Evolutionary conservation across 2,888 invertebrate genomes (phyloP).

Genomic region (Charanyca ferruginea): DNA sequence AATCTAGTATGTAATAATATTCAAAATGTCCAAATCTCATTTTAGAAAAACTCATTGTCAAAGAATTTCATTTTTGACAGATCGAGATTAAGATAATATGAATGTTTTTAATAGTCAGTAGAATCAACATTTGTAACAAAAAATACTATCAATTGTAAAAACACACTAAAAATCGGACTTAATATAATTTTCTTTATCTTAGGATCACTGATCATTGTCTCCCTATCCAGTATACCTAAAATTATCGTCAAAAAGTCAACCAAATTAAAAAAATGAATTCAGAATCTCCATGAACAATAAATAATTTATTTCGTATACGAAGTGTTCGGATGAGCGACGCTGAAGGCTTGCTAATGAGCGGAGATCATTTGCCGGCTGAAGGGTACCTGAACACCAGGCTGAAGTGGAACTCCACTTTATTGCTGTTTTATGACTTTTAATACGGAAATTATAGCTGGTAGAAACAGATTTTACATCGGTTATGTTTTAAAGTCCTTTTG

Average conservation of each 20-base stretch:
- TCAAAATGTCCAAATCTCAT: no score
- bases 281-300: constrained; percentile 11
- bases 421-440: constrained; percentile 21
- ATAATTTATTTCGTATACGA: constrained; percentile 23
- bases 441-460: constrained; percentile 2
- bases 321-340: constrained; percentile 6
- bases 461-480: not conserved
- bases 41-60: no score
- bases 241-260: not conserved
- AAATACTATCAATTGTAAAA: no score
- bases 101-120: no score
- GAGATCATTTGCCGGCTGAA: constrained; percentile 31
- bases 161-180: no score
- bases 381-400: constrained; percentile 2
- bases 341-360: constrained; percentile 35
- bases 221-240: not conserved
- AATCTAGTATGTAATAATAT: no score
- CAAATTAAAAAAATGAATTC: not conserved
- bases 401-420: constrained; percentile 24
- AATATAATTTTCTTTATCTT: no score
- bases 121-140: no score
- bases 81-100: no score
- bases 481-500: not conserved
- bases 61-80: no score
- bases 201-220: not conserved